Evolutionary conservation across 2,113 vertebrate genomes (phyloP), one percentile per base, ranked within the genome.

Genomic region (Peromyscus polionotus): DNA sequence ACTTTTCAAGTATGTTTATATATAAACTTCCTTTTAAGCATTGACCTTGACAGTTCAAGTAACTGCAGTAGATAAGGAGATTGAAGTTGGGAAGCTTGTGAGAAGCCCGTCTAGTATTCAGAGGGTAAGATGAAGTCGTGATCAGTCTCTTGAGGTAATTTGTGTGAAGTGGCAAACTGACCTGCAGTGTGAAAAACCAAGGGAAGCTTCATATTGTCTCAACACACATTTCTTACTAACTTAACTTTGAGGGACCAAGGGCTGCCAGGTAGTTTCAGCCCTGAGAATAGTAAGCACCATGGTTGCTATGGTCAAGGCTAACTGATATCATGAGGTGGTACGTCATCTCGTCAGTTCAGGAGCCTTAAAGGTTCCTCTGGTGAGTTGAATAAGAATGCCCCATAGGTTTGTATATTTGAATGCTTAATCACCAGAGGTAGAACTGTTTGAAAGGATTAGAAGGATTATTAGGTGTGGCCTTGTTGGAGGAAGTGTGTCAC

Each of bases 1-100:
- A 70, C 70, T 88, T 88, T 93, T 91, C 61, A 91, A 57, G 39
- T 90, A 77, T 81, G 7, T 57, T 28, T 90, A 12, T 75, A 7
- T 57, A 26, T 90, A 90, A 90, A 68, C n/a, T 88, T 92, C 13
- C 79, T 85, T 90, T 91, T 92, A 73, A 76, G 54, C 48, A 54
- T 28, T 45, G 36, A 70, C 48, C 57, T 75, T 42, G 80, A n/a
- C 28, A 16, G 26, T 22, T 42, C 68, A 33, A 90, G 59, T 24
- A 3, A 16, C 2, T 45, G 88, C 26, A 73, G 1, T 1, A 42
- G 76, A 16, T 45, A 31, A 2, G 1, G 36, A 26, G 0, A n/a
- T 16, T 36, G 76, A 84, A 6, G 54, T 61, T 36, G 10, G 61
- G 54, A 68, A 87, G 28, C 13, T 3, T 22, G n/a, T 75, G 24